These are phyloP conservation scores for Ennomos erosarius DNA, from an alignment of 2,888 invertebrate genomes.

Conservation along the genomic window DNA sequence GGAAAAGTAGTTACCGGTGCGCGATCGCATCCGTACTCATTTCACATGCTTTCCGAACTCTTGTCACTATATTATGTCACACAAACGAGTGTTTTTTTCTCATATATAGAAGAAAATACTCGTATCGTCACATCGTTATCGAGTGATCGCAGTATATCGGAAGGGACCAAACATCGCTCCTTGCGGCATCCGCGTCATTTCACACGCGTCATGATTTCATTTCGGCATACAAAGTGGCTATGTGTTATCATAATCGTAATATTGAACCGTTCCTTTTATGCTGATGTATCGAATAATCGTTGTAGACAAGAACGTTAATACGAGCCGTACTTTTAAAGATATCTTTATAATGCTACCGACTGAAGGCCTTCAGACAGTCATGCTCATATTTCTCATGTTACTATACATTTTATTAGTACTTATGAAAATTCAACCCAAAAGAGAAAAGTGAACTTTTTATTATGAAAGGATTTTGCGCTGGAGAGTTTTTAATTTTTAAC, in stretches of 20 bases:
- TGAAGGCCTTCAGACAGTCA: not conserved
- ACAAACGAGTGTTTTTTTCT: constrained; percentile 44
- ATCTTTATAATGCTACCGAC: constrained; percentile 4
- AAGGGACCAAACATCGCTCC: constrained; percentile 48
- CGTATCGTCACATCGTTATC: constrained; percentile 68
- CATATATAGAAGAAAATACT: constrained; percentile 48
- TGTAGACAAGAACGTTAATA: constrained; percentile 19
- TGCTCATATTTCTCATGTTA: no score
- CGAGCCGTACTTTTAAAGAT: constrained; percentile 3
- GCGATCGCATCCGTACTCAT: constrained; percentile 75
- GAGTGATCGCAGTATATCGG: constrained; percentile 64
- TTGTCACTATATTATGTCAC: constrained; percentile 49
- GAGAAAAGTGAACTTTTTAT: constrained; percentile 13
- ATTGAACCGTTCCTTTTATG: constrained; percentile 39
- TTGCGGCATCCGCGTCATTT: constrained; percentile 37
- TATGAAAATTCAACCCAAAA: constrained; percentile 2
- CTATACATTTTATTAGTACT: constrained; percentile 1
- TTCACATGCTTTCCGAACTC: constrained; percentile 60
- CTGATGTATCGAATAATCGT: constrained; percentile 31
- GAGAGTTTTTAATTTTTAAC: constrained; percentile 19
- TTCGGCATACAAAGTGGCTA: constrained; percentile 49
- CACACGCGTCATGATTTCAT: constrained; percentile 38
- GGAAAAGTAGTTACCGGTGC: constrained; percentile 83
- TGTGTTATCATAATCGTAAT: constrained; percentile 48
- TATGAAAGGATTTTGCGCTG: constrained; percentile 16